A percentile compares a stretch with the other conserved stretches of the same genome.
Conservation (phyloP, 2,113 vertebrate genomes). For the Tylochromis polylepis region DNA sequence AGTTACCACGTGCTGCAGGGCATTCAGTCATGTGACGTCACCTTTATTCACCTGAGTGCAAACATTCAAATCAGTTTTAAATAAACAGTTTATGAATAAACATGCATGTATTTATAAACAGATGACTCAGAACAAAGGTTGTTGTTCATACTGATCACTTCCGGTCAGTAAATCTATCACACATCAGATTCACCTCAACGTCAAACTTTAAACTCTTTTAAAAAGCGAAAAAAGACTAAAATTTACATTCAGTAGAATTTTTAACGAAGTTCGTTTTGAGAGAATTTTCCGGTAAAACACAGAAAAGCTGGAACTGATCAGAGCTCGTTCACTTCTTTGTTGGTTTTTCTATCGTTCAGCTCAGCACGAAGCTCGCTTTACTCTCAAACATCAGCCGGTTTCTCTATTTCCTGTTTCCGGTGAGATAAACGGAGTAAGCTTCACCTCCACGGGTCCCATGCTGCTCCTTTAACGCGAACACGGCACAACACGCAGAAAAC, state of each 20-base stretch:
- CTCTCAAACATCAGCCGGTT: not conserved
- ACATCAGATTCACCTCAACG: not conserved
- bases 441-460: slow-evolving; percentile 62
- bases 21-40: not conserved
- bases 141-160: not conserved
- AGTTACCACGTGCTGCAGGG: not conserved
- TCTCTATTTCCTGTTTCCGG: not conserved
- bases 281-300: accelerated
- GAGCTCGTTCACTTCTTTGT: not conserved
- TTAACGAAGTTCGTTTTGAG: not conserved
- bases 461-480: not conserved
- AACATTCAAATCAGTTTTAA: not conserved
- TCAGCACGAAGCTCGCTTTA: not conserved
- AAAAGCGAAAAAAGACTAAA: not conserved
- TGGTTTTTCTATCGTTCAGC: not conserved
- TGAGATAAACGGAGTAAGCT: accelerated
- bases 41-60: not conserved
- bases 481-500: not conserved
- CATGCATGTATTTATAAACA: not conserved
- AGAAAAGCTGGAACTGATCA: not conserved
- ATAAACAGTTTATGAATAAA: not conserved
- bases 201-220: accelerated
- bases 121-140: not conserved
- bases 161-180: not conserved
- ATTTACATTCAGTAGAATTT: not conserved